phyloP scores from a whole-genome alignment of 2,888 invertebrate species.

The Plagiodera versicolora region DNA sequence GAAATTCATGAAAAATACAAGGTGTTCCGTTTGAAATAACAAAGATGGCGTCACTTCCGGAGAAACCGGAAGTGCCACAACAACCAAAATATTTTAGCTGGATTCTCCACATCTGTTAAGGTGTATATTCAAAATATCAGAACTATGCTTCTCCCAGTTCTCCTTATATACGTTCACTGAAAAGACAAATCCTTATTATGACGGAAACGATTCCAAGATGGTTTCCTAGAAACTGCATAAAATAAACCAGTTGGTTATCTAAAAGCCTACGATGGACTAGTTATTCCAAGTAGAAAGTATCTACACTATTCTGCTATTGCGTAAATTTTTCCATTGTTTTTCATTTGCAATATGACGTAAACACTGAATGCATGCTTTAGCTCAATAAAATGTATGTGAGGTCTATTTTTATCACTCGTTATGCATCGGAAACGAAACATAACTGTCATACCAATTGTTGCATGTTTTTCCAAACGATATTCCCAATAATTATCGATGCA shows the following conservation, averaged over 20 bases:
- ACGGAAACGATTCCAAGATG: neutral
- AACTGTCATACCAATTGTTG: neutral
- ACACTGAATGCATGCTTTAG: neutral
- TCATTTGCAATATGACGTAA: conserved; percentile 6
- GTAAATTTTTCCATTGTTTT: conserved; percentile 17
- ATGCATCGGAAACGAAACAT: neutral
- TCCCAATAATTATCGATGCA: too few relatives aligned
- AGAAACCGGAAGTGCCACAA: too few relatives aligned
- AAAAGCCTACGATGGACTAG: neutral
- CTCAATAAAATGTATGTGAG: conserved; percentile 2
- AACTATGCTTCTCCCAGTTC: too few relatives aligned
- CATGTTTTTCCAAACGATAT: too few relatives aligned
- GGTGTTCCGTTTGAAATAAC: too few relatives aligned
- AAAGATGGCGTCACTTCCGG: too few relatives aligned
- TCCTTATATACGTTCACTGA: neutral
- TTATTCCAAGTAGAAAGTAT: conserved; percentile 15
- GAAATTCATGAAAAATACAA: too few relatives aligned
- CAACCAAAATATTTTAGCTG: too few relatives aligned
- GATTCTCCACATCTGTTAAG: too few relatives aligned
- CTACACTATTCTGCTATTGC: conserved; percentile 2
- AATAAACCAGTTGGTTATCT: neutral
- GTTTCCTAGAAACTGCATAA: neutral
- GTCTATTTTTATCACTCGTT: neutral
- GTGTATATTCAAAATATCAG: too few relatives aligned
- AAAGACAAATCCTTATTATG: neutral